Evolutionary conservation across 2,113 vertebrate species (phyloP), one percentile per base, ranked within the genome.

Genomic region (Eulacestoma nigropectus): DNA sequence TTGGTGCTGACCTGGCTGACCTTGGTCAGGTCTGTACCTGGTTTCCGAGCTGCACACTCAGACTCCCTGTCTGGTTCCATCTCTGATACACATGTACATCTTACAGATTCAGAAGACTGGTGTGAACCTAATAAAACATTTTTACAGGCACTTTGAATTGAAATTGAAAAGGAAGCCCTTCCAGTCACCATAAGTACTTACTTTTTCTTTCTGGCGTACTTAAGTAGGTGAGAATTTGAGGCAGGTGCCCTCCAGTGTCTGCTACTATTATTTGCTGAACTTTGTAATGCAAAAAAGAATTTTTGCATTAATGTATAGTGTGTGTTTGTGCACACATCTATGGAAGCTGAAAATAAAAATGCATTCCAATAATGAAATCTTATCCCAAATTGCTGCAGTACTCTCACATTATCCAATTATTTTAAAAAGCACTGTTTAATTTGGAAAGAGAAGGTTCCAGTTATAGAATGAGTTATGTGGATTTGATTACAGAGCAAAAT

Each of bases 371-470:
- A 57, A 42, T 50, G 68, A 62, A 69, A 53, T 67, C 50, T 37
- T 44, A 55, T 64, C 72, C 62, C 11, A 79, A 90, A 87, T 59
- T 47, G 47, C 74, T 75, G 17, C n/a, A 70, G 41, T 75, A 57
- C 75, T 94, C 63, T 70, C 60, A 67, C 79, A 89, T 95, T 87
- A 93, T 68, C 67, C 86, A 82, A 87, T 94, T 89, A 91, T 52
- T 46, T 15, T 55, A 69, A 67, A 37, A 85, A 70, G 3, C 25
- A 49, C 52, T 80, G 75, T 95, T 96, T 88, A 89, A 96, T 94
- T 94, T 93, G 92, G 78, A 81, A 46, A 67, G 50, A 75, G 64
- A 69, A 88, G 22, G 63, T 76, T 83, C 74, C 57, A 74, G 74
- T 85, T 70, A 39, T 13, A 69, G 41, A 63, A 82, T 70, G 59